phyloP scores from a whole-genome alignment of 2,797 vertebrate genomes.

The Parauchenoglanis ngamensis region DNA sequence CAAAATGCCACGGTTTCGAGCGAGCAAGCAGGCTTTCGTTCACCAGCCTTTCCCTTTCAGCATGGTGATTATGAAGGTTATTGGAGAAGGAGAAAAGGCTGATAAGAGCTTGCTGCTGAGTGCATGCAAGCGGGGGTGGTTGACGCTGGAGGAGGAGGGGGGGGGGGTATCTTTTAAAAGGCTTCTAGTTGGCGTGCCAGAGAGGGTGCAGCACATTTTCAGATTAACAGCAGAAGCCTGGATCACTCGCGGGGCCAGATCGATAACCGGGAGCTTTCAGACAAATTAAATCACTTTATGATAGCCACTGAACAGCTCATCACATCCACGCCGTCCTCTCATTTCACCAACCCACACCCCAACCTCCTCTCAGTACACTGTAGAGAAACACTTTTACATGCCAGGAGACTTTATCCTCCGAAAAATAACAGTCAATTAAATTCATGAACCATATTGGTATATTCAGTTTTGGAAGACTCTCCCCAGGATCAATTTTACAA shows the following conservation, averaged over 20 bases:
- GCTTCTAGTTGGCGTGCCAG: constrained; percentile 53
- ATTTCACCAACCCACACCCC: not conserved
- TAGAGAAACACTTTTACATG: constrained; percentile 34
- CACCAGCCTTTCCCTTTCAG: constrained; percentile 38
- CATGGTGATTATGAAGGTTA: constrained; percentile 56
- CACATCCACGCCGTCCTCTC: constrained; percentile 60
- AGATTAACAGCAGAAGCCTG: constrained; percentile 57
- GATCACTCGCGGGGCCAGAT: constrained; percentile 58
- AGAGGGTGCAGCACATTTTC: constrained; percentile 57
- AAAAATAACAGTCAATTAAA: constrained; percentile 36
- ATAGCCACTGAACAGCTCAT: constrained; percentile 70
- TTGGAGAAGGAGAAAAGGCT: constrained; percentile 46
- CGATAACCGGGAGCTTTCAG: constrained; percentile 70
- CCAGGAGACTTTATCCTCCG: not conserved
- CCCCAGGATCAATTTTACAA: not conserved
- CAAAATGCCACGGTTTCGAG: constrained; percentile 43
- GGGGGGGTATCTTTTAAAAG: constrained; percentile 54
- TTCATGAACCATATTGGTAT: constrained; percentile 20
- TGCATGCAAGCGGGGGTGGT: constrained; percentile 46
- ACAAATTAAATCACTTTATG: constrained; percentile 73
- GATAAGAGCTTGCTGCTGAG: constrained; percentile 59
- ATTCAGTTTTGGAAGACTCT: constrained; percentile 17
- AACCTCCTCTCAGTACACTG: not conserved
- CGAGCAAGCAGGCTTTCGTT: constrained; percentile 31
- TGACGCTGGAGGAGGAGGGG: constrained; percentile 33